Evolutionary conservation across 1,140 invertebrate genomes (phyloP).

Genomic region (Harlomillsia oculata): DNA sequence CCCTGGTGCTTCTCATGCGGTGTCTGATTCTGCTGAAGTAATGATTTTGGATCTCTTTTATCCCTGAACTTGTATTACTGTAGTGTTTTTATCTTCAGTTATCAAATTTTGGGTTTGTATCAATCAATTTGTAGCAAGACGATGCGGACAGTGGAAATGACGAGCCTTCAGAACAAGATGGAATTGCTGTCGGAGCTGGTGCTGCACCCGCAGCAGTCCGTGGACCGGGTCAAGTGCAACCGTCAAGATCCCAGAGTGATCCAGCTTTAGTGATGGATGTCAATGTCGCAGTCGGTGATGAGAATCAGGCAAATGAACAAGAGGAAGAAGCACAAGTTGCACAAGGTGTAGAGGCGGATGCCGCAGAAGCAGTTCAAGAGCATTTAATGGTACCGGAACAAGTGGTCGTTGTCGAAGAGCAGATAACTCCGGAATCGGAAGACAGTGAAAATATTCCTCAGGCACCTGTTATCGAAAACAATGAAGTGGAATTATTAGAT

Average conservation of each 20-base stretch:
- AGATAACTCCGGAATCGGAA: not conserved
- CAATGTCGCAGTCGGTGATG: not conserved
- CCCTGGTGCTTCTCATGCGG: too few species aligned
- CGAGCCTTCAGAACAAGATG: constrained; percentile 69
- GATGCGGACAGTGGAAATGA: constrained; percentile 89
- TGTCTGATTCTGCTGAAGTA: constrained; percentile 10
- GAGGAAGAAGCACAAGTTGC: constrained; percentile 2
- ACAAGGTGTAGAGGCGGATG: too few species aligned
- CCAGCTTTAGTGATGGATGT: constrained; percentile 1
- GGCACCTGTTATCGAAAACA: not conserved
- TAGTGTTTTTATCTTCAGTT: constrained; percentile 6
- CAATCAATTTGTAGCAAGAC: constrained; percentile 56
- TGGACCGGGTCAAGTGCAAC: constrained; percentile 40
- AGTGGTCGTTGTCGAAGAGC: not conserved
- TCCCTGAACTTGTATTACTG: too few species aligned
- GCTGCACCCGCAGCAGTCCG: too few species aligned
- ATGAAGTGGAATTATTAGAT: not conserved
- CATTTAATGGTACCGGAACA: too few species aligned
- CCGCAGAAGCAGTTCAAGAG: too few species aligned
- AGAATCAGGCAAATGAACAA: not conserved
- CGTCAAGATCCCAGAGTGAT: constrained; percentile 13
- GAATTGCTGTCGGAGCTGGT: too few species aligned
- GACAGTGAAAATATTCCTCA: constrained; percentile 2
- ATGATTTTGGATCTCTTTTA: too few species aligned
- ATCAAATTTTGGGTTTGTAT: constrained; percentile 26